phyloP scores from a whole-genome alignment of 2,797 vertebrate genomes.

The Coregonus ussuriensis region DNA sequence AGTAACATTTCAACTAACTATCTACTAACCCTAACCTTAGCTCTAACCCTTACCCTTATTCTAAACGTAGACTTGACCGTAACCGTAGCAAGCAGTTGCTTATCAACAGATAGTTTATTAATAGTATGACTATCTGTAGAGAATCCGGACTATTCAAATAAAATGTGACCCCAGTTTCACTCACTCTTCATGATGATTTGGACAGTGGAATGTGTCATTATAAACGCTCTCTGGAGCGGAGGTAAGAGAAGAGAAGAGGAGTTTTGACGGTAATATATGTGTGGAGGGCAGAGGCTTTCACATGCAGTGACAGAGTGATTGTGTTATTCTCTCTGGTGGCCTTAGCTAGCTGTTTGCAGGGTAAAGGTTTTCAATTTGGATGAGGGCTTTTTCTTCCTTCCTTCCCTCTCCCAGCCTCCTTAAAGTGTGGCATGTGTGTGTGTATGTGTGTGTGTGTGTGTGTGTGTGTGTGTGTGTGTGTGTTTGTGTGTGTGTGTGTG shows the following conservation, averaged over 20 bases:
- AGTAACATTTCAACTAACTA: no score
- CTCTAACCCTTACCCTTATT: no score
- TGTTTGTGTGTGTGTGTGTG: constrained; percentile 18
- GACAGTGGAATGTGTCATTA: constrained; percentile 9
- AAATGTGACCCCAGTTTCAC: neutral
- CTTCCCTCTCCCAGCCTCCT: neutral
- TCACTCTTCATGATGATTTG: constrained; percentile 4
- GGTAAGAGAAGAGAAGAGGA: neutral
- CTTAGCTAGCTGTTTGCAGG: neutral
- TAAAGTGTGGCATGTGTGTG: neutral
- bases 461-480: neutral
- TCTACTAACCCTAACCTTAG: no score
- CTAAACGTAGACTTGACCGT: no score
- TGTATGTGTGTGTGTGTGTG: no score
- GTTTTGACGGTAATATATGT: neutral
- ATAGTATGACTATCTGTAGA: no score
- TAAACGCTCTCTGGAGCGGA: neutral
- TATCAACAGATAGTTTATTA: no score
- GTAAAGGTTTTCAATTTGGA: neutral
- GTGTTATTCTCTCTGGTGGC: neutral
- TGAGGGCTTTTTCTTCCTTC: neutral
- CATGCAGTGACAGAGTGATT: neutral
- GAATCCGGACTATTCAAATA: no score
- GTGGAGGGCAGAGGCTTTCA: neutral
- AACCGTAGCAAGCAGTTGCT: no score